Evolutionary conservation across 2,113 vertebrate genomes (phyloP), one percentile per base, ranked within the genome.

Genomic region (Gymnocephalus cernua): DNA sequence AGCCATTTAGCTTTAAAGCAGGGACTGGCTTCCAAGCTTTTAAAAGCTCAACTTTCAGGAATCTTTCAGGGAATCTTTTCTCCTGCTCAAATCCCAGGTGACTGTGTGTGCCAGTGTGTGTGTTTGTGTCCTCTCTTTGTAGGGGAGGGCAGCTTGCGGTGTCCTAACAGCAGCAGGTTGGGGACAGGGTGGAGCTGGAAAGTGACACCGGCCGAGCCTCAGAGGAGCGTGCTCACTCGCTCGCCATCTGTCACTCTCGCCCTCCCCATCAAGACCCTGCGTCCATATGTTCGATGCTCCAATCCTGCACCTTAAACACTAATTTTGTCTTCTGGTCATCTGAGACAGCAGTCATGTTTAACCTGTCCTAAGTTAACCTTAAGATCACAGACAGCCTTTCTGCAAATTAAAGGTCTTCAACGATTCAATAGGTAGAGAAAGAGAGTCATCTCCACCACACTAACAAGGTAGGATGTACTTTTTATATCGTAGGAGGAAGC

Each of bases 1-100:
- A 48, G 70, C 71, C 88, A 89, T 87, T 93, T 84, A 89, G 91
- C 89, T 93, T 91, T 93, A 92, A 92, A 93, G 83, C 74, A 87
- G 74, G 77, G 72, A 79, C 80, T 59, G 41, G 80, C 87, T 88
- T 89, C 88, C 84, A 56, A 83, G 91, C 95, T 96, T 94, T 95
- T 94, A 95, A 95, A 89, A 94, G 92, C 94, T 95, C 94, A 89
- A 92, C 94, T 95, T 95, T 95, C 93, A 94, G 86, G 91, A 92
- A 92, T 88, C 91, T 93, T 95, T 87, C 91, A 86, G 67, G 85
- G 86, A 93, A 93, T 94, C 94, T 94, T 95, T 95, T 94, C 93
- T 94, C 85, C 83, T 63, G 85, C 86, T 91, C 84, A 76, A 82
- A 89, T 91, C 92, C 91, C 92, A 47, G 71, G 82, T 92, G 92